These are phyloP conservation scores for Psococerastis gibbosa DNA, from an alignment of 2,888 invertebrate species.

Conservation along the genomic window DNA sequence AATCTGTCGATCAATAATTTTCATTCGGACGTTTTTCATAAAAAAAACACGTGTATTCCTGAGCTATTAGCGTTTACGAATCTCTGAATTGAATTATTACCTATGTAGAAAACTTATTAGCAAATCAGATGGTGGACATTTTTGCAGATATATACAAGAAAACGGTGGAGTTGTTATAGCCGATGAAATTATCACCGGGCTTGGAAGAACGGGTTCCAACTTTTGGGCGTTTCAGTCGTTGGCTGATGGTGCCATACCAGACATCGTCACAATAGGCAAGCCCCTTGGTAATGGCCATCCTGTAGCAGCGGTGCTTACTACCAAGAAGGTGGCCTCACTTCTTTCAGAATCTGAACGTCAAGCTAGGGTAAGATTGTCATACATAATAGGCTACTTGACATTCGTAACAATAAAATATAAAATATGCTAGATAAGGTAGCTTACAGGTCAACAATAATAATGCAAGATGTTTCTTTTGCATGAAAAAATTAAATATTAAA, in stretches of 20 bases:
- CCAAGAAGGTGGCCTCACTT: conserved; percentile 29
- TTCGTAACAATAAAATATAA: too few relatives aligned
- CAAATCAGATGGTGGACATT: too few relatives aligned
- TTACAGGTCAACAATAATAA: too few relatives aligned
- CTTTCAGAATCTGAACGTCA: conserved; percentile 19
- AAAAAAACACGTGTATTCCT: conserved; percentile 4
- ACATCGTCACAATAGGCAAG: conserved; percentile 28
- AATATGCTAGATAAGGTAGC: too few relatives aligned
- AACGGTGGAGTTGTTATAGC: conserved; percentile 35
- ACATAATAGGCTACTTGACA: too few relatives aligned
- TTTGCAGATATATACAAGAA: conserved; percentile 27
- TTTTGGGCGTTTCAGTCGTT: conserved; percentile 34
- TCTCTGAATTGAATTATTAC: too few relatives aligned
- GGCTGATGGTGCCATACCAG: conserved; percentile 30
- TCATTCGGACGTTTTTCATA: too few relatives aligned
- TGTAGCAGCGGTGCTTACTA: conserved; percentile 36
- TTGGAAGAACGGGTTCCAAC: conserved; percentile 33
- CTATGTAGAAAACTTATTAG: too few relatives aligned
- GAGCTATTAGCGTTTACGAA: too few relatives aligned
- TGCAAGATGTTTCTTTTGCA: too few relatives aligned
- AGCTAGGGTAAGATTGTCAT: conserved; percentile 9
- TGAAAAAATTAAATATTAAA: too few relatives aligned
- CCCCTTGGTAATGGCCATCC: conserved; percentile 34
- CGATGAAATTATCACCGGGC: conserved; percentile 38
- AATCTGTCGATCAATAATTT: too few relatives aligned